Conservation (phyloP, 2,888 invertebrate species). For the Eilema griseolum region DNA sequence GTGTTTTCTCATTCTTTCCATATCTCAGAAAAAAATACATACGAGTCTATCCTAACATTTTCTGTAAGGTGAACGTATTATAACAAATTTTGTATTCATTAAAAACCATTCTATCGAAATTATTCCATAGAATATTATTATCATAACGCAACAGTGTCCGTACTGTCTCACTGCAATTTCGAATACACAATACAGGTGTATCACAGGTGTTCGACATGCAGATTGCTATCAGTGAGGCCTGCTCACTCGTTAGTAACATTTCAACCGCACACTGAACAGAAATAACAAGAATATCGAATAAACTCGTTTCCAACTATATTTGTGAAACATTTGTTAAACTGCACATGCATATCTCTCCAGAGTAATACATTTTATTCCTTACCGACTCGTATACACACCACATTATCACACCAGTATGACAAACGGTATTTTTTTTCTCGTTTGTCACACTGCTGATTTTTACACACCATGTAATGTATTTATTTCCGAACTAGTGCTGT, state of each 20-base stretch:
- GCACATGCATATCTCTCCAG: neutral
- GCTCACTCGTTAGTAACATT: conserved; percentile 26
- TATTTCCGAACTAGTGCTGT: too few species aligned
- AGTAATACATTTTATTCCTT: too few species aligned
- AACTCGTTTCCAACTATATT: conserved; percentile 20
- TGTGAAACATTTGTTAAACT: conserved; percentile 14
- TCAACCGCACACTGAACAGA: conserved; percentile 22
- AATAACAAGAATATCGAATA: conserved; percentile 28
- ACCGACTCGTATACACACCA: too few species aligned
- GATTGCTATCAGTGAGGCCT: conserved; percentile 11
- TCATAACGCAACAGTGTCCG: neutral
- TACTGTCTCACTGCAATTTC: neutral
- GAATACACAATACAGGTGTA: neutral
- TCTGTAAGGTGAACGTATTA: too few species aligned
- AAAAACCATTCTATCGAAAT: neutral
- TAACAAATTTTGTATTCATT: too few species aligned
- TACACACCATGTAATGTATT: too few species aligned
- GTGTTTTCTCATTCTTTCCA: too few species aligned
- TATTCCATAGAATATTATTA: neutral
- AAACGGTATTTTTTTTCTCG: too few species aligned
- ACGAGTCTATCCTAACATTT: too few species aligned
- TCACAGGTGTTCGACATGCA: conserved; percentile 19
- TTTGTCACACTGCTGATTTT: too few species aligned
- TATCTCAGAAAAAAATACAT: too few species aligned
- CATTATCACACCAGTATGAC: too few species aligned